Evolutionary conservation across 2,113 vertebrate species (phyloP), one percentile per base, ranked within the genome.

Genomic region (Choloepus hoffmanni): DNA sequence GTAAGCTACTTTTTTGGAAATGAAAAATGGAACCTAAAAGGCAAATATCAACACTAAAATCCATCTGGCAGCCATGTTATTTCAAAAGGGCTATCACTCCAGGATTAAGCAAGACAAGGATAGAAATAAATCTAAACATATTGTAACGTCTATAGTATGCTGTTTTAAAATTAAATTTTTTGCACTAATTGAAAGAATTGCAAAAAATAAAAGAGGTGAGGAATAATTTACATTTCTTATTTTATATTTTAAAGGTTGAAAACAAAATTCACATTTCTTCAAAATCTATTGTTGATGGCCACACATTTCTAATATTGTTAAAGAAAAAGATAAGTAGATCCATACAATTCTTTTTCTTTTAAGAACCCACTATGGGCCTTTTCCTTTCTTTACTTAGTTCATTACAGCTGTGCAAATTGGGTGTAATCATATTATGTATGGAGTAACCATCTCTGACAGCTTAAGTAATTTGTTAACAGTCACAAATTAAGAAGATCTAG

Each of bases 51-150:
- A 84, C n/a, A 67, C 8, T 36, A 68, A 70, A 86, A 77, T 90
- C 1, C 3, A 74, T 58, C 85, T 86, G 93, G 93, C 74, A 97
- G 72, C 84, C 97, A 95, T 95, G 97, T 28, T 94, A 76, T 60
- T 96, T 97, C 86, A 94, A 95, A 97, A 79, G 78, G 82, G 73
- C 78, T 94, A 74, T 89, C 23, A 88, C 92, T 95, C 55, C 19
- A 81, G 70, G 45, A 96, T 81, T 97, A 94, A 93, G 94, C 43
- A 68, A 77, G 19, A 94, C 36, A 72, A 79, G 87, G 93, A 96
- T 94, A 83, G 92, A 90, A 48, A 73, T 2, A 78, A 78, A 94
- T 90, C 12, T 58, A 72, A 72, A 84, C 0, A 55, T 82, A 65
- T 55, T 82, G 24, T 7, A 73, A 72, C 45, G 10, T 12, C 3